phyloP scores from a whole-genome alignment of 2,797 vertebrate genomes.

The Peromyscus eremicus region DNA sequence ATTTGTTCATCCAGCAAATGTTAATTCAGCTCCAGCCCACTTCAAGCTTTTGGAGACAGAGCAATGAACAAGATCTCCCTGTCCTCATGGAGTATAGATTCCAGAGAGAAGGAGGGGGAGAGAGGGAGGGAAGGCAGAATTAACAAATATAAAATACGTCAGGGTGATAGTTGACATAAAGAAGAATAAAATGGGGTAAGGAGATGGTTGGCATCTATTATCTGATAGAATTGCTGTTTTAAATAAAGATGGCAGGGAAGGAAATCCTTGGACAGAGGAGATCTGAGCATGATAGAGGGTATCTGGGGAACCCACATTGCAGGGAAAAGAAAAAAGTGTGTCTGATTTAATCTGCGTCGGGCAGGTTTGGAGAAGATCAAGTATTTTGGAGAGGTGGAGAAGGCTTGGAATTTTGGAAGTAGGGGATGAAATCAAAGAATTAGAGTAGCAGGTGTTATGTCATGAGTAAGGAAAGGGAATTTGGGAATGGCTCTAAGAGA shows the following conservation, averaged over 20 bases:
- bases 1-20: neutral
- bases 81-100: neutral
- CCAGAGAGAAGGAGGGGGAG: neutral
- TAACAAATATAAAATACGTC: neutral
- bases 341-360: neutral
- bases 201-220: neutral
- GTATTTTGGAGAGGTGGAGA: neutral
- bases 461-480: neutral
- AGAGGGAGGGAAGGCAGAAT: neutral
- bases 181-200: neutral
- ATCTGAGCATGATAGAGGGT: neutral
- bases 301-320: neutral
- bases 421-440: neutral
- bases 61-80: neutral
- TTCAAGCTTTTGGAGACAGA: neutral
- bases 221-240: neutral
- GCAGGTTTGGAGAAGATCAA: neutral
- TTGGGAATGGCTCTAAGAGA: neutral
- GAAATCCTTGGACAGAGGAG: neutral
- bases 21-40: neutral
- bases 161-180: neutral
- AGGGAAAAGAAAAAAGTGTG: neutral
- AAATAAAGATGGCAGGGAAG: neutral
- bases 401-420: no score
- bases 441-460: neutral